Base-by-base conservation (phyloP, 1,140 invertebrate genomes). In the Lepidostoma basale region DNA sequence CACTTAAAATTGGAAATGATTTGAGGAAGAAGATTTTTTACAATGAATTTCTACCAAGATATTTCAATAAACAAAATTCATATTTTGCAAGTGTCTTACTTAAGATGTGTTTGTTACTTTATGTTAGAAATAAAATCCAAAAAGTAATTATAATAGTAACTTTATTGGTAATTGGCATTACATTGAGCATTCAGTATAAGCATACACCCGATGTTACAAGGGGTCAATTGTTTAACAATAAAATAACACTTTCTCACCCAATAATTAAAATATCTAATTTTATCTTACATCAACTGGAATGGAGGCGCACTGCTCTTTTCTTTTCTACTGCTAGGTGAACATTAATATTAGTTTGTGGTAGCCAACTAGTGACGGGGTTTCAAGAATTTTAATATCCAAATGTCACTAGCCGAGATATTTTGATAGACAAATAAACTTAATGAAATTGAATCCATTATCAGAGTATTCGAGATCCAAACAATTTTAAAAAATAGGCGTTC, bases 141-240 rank as follows among this genome's bases (percentile, higher is more conserved):
- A 36, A 36, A 36, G 10, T 36, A n/a, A n/a, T n/a, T n/a, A n/a
- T 22, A 30, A 62, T 33, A 62, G 42, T 62, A 62, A 62, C 44
- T 62, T 62, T 62, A 62, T 62, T 62, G 23, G 44, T 47, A 62
- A 44, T 62, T 40, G 60, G 28, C 42, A 62, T 47, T 42, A 40
- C 10, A 33, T 47, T 62, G 60, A 62, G 60, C 60, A 62, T 42
- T 60, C 36, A 60, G 28, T 36, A 49, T 9, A 23, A 54, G 30
- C 5, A 56, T 20, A 14, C 5, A 18, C 22, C 52, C 36, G 52
- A 56, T 30, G 28, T 56, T 56, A 33, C 22, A 56, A 56, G 14
- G 33, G 52, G 28, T 56, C 16, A 26, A 22, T 10, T 10, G 12
- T 49, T 49, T 49, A 20, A 22, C 5, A 22, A 12, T n/a, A 26